Percentiles rank a stretch among this genome's conserved stretches.
Conservation (phyloP, 1,140 invertebrate species). For the Amphibalanus amphitrite region DNA sequence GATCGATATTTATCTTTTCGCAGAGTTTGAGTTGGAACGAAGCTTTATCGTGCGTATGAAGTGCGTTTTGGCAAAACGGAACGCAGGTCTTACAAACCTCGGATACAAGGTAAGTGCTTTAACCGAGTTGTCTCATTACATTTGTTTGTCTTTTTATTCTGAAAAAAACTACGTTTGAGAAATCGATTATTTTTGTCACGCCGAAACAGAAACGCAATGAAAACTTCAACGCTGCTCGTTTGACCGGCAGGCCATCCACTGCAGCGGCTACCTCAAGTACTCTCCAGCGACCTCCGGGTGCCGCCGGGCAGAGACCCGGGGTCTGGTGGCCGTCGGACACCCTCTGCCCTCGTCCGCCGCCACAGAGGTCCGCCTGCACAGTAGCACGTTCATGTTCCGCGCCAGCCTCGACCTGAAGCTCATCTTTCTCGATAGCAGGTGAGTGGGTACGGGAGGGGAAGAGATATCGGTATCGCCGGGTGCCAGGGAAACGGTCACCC, state of each 20-base stretch:
- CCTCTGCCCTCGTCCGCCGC: constrained; percentile 83
- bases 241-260: constrained; percentile 72
- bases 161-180: no score
- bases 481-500: no score
- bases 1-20: no score
- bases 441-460: constrained; percentile 17
- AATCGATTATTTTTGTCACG: no score
- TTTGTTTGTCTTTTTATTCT: no score
- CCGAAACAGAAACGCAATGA: no score
- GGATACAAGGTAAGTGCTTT: constrained; percentile 93
- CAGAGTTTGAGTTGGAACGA: constrained; percentile 55
- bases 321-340: constrained; percentile 85
- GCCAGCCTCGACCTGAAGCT: constrained; percentile 83
- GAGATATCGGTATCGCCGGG: no score
- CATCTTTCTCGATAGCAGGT: constrained; percentile 89
- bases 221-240: no score
- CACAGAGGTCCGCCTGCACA: constrained; percentile 90
- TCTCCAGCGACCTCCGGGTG: constrained; percentile 34
- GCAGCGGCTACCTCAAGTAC: constrained; percentile 83
- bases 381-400: constrained; percentile 77
- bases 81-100: constrained; percentile 82
- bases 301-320: constrained; percentile 54
- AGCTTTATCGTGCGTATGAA: constrained; percentile 80
- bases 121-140: no score
- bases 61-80: constrained; percentile 92